These are phyloP conservation scores for Pachydiplax longipennis DNA, from an alignment of 2,888 invertebrate species.

Conservation along the genomic window DNA sequence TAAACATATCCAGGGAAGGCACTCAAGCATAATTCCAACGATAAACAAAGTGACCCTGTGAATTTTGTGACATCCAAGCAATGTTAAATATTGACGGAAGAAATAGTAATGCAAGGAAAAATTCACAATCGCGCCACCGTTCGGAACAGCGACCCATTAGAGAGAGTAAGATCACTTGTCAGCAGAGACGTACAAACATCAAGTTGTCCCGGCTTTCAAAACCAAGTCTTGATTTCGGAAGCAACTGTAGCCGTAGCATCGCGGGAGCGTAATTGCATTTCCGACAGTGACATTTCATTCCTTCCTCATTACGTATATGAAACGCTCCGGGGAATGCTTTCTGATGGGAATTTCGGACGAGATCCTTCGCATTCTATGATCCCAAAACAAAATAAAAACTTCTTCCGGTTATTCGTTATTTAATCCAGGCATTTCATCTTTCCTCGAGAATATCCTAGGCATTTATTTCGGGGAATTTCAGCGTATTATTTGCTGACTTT, in stretches of 20 bases:
- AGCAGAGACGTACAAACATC: not conserved
- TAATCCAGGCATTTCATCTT: not conserved
- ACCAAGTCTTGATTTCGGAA: not conserved
- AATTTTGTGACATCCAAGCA: too few species aligned
- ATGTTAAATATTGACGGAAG: too few species aligned
- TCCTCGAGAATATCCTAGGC: not conserved
- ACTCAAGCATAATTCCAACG: too few species aligned
- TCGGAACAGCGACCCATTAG: not conserved
- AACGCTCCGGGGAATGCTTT: not conserved
- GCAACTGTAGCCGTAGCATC: not conserved
- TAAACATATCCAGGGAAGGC: too few species aligned
- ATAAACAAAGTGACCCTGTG: too few species aligned
- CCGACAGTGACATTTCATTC: constrained; percentile 4
- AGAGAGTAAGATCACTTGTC: not conserved
- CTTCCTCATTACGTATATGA: not conserved
- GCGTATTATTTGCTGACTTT: too few species aligned
- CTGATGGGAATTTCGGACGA: not conserved
- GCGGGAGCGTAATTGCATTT: constrained; percentile 19
- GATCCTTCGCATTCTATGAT: not conserved
- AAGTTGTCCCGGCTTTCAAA: not conserved
- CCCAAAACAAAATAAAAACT: not conserved
- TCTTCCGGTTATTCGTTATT: not conserved
- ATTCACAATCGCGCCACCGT: not conserved
- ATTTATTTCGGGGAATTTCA: not conserved
- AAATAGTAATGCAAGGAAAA: too few species aligned